These are phyloP conservation scores for Abramis brama DNA, from an alignment of 2,113 vertebrate species.

Conservation along the genomic window DNA sequence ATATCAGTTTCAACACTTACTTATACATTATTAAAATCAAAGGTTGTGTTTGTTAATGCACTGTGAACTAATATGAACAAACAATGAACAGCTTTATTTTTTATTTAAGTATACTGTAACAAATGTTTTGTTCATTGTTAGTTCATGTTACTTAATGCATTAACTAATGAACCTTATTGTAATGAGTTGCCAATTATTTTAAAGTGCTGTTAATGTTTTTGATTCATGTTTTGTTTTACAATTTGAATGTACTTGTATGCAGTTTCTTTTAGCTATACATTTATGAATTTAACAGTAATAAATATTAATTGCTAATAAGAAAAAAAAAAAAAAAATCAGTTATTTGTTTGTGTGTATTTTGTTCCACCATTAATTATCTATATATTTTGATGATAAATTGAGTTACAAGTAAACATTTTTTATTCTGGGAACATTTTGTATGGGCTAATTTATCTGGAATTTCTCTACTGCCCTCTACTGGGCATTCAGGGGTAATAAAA, in stretches of 20 bases:
- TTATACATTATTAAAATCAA: no score
- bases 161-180: no score
- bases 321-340: background rate
- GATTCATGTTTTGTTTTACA: background rate
- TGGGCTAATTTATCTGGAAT: background rate
- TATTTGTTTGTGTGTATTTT: background rate
- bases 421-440: no score
- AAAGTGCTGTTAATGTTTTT: background rate
- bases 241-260: conserved; percentile 14
- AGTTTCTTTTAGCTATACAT: background rate
- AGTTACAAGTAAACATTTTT: background rate
- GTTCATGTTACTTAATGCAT: no score
- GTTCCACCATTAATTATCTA: background rate
- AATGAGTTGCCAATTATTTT: no score
- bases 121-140: no score
- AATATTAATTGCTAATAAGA: background rate
- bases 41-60: no score
- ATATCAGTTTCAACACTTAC: no score
- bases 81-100: no score
- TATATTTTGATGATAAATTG: background rate
- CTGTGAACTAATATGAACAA: no score
- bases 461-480: conserved; percentile 34
- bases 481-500: background rate
- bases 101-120: no score
- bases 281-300: background rate